Evolutionary conservation across 2,797 vertebrate genomes (phyloP), one percentile per base, ranked within the genome.

Genomic region (Takifugu ocellatus): DNA sequence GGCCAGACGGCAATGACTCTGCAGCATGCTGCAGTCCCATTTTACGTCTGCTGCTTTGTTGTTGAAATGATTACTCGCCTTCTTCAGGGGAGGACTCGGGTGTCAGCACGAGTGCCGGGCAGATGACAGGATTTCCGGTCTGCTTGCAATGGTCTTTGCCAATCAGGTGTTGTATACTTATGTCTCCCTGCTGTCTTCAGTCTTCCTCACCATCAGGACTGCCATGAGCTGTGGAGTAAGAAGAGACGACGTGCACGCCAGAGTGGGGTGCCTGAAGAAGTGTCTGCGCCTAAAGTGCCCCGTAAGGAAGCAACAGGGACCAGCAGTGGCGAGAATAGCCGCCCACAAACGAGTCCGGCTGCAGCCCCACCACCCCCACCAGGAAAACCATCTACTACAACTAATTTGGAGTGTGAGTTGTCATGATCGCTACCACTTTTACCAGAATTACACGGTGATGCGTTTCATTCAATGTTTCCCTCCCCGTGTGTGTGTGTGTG

Each of bases 191-290:
- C 26, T 53, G 15, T 39, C n/a, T 50, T 0, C 78, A 98, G 96
- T 85, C 94, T 98, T 63, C 96, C 96, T 49, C 96, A 94, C 82
- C 96, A 96, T 89, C 96, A 99, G 83, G 96, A 99, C 75, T 99
- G 96, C 75, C 96, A 99, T 11, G 96, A 99, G 89, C 88, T 99
- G 56, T 99, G 96, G 96, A 99, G 96, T 84, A 98, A 99, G 88
- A 98, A 96, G 74, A 92, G 96, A 0, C 88, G 96, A 24, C 92
- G 97, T 39, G 96, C 98, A 52, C 92, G 95, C 71, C 96, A 98
- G 68, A 97, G 95, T 1, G 96, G 95, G 49, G 74, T 83, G 50
- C 58, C 93, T 12, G 96, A 98, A 74, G 96, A 99, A 51, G 90
- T 91, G 50, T 92, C 94, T 47, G 88, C 89, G 33, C 82, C 93